These are phyloP conservation scores for Progne subis DNA, from an alignment of 2,113 vertebrate species.

Conservation along the genomic window DNA sequence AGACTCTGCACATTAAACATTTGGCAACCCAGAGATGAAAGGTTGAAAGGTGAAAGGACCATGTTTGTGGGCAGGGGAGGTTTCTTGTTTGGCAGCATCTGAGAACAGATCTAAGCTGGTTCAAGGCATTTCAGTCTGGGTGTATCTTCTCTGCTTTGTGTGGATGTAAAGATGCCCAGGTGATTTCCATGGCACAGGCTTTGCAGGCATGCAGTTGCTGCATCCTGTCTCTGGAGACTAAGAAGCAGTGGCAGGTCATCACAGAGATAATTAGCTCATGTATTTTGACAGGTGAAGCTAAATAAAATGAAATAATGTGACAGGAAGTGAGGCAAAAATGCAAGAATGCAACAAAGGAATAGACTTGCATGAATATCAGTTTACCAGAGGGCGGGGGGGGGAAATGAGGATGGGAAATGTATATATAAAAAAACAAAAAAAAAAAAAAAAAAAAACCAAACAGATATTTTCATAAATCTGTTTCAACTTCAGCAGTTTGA, in stretches of 20 bases:
- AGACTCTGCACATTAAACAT: background rate
- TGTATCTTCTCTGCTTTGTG: background rate
- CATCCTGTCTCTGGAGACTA: conserved; percentile 9
- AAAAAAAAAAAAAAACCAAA: background rate
- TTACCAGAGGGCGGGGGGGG: background rate
- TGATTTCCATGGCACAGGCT: conserved; percentile 32
- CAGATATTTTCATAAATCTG: background rate
- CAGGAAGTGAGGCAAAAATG: conserved; percentile 43
- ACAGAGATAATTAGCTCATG: conserved; percentile 47
- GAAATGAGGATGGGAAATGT: background rate
- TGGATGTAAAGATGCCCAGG: background rate
- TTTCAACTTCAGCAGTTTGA: background rate
- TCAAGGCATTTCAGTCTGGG: background rate
- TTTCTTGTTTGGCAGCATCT: background rate
- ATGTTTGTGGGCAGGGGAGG: background rate
- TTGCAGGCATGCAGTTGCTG: background rate
- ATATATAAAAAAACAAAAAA: background rate
- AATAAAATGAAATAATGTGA: conserved; percentile 52
- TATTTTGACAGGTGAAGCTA: conserved; percentile 56
- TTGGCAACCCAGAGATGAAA: background rate
- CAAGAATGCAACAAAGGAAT: background rate
- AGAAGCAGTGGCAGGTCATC: conserved; percentile 44
- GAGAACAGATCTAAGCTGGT: background rate
- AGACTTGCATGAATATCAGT: background rate
- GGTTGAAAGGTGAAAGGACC: background rate